phyloP scores from a whole-genome alignment of 2,888 invertebrate genomes.

The Cynaeus angustus region DNA sequence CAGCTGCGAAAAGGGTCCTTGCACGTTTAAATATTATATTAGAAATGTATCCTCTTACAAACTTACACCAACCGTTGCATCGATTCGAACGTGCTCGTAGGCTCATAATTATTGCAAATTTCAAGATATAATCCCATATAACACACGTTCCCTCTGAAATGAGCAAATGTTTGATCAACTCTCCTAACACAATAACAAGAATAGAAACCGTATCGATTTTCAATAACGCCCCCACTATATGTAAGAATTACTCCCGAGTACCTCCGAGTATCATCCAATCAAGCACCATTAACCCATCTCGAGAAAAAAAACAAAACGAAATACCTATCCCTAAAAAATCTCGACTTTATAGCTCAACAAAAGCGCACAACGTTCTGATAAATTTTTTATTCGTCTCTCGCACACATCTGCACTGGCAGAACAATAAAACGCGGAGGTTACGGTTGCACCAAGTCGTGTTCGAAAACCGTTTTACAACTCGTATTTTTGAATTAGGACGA shows the following conservation, averaged over 20 bases:
- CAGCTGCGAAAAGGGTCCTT: too few species aligned
- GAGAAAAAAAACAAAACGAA: slow-evolving; percentile 16
- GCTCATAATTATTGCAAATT: too few species aligned
- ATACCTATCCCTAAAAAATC: slow-evolving; percentile 1
- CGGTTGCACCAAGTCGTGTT: not conserved
- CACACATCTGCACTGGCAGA: not conserved
- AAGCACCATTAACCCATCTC: slow-evolving; percentile 16
- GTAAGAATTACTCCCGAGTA: slow-evolving; percentile 24
- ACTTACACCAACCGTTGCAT: too few species aligned
- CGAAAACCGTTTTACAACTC: slow-evolving; percentile 7
- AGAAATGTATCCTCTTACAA: too few species aligned
- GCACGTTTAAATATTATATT: too few species aligned
- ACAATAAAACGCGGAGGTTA: slow-evolving; percentile 6
- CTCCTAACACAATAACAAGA: slow-evolving; percentile 27
- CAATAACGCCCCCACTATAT: slow-evolving; percentile 35
- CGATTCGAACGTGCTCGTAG: too few species aligned
- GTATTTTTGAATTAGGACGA: not conserved
- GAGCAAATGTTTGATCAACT: slow-evolving; percentile 39
- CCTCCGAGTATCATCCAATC: slow-evolving; percentile 24
- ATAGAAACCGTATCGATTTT: slow-evolving; percentile 41
- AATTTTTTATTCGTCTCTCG: slow-evolving; percentile 24
- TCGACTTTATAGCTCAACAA: slow-evolving; percentile 10
- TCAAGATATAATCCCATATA: too few species aligned
- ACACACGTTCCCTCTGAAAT: not conserved
- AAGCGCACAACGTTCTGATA: slow-evolving; percentile 4